Percentiles rank a stretch among this genome's conserved stretches.
Evolutionary conservation across 2,888 invertebrate species (phyloP).

Genomic region (Hirtodrosophila histrioides): DNA sequence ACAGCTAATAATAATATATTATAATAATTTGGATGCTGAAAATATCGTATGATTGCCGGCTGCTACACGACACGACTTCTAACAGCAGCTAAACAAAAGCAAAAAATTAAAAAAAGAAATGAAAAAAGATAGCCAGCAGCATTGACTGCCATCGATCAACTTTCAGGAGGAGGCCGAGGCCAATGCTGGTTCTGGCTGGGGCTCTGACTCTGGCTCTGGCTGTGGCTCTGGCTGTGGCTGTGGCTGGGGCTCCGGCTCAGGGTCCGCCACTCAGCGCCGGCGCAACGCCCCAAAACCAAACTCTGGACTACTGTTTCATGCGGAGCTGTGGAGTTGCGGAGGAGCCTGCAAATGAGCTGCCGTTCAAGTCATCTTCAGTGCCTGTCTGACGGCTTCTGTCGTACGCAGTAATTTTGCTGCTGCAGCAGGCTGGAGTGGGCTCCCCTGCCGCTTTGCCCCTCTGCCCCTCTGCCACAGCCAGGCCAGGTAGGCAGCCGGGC

Average conservation of each 20-base stretch:
- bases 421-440: conserved; percentile 54
- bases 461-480: conserved; percentile 15
- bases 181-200: conserved; percentile 1
- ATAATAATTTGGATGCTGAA: conserved; percentile 83
- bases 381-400: conserved; percentile 83
- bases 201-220: conserved; percentile 17
- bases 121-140: conserved; percentile 41
- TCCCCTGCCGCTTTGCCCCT: conserved; percentile 8
- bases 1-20: conserved; percentile 82
- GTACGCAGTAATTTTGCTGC: conserved; percentile 84
- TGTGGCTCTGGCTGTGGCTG: conserved; percentile 16
- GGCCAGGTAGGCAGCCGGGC: conserved; percentile 23
- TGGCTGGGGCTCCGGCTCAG: conserved; percentile 24
- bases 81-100: conserved; percentile 49
- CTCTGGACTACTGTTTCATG: conserved; percentile 2
- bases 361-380: conserved; percentile 40
- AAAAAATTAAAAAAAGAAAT: conserved; percentile 24
- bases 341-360: conserved; percentile 68
- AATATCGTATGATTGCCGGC: conserved; percentile 81
- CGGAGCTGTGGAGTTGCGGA: conserved; percentile 4
- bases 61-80: conserved; percentile 61
- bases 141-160: conserved; percentile 57
- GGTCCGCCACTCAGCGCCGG: conserved; percentile 50
- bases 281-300: conserved; percentile 67
- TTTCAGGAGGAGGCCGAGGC: conserved; percentile 34